Conservation (phyloP, 1,140 invertebrate genomes). For the Microplitis mediator region DNA sequence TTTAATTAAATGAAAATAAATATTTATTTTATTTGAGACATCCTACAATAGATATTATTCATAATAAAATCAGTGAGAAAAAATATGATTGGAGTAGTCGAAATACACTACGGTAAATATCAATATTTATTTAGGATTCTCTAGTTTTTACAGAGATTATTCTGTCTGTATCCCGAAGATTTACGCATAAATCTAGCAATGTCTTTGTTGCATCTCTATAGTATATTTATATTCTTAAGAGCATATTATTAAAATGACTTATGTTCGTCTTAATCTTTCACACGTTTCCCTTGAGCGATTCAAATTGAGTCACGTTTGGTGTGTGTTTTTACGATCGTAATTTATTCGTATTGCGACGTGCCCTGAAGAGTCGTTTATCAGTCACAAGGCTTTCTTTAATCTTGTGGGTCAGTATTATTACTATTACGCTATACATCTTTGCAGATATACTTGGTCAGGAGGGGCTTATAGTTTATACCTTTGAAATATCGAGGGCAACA, state of each 20-base stretch:
- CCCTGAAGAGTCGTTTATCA: slow-evolving; percentile 24
- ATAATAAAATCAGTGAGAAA: no score
- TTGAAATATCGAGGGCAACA: no score
- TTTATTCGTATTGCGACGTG: slow-evolving; percentile 43
- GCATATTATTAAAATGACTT: slow-evolving; percentile 59
- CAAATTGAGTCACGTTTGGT: slow-evolving; percentile 46
- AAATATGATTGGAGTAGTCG: no score
- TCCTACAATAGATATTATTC: no score
- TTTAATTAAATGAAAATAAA: no score
- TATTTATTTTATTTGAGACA: no score
- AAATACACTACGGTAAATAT: no score
- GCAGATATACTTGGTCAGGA: not conserved
- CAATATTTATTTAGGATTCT: not conserved
- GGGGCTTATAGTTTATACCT: no score
- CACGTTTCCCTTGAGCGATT: slow-evolving; percentile 33
- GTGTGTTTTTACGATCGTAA: slow-evolving; percentile 46
- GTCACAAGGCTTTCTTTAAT: slow-evolving; percentile 12
- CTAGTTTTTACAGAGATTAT: not conserved
- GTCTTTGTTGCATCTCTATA: slow-evolving; percentile 33
- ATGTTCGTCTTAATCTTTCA: slow-evolving; percentile 28
- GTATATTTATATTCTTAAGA: slow-evolving; percentile 9
- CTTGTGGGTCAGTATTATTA: slow-evolving; percentile 1
- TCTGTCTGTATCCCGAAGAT: not conserved
- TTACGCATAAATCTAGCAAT: slow-evolving; percentile 32
- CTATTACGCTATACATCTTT: not conserved